phyloP scores from a whole-genome alignment of 92 coral and sea anemone species.

The Pocillopora grandis region DNA sequence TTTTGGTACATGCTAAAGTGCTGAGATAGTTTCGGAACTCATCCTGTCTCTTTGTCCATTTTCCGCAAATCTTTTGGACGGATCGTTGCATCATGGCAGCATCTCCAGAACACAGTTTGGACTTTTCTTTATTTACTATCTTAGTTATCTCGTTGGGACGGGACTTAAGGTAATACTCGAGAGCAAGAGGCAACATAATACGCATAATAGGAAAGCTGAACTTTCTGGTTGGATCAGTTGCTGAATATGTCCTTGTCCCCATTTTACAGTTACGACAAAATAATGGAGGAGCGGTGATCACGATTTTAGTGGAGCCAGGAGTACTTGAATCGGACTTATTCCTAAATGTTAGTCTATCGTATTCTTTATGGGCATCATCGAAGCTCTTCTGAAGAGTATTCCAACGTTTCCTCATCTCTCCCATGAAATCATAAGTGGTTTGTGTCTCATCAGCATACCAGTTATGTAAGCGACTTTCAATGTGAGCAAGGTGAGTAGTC shows the following conservation, averaged over 20 bases:
- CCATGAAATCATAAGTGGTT: constrained; percentile 27
- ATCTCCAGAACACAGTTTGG: background rate
- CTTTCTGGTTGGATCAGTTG: constrained; percentile 17
- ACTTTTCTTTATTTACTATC: background rate
- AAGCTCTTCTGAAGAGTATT: constrained; percentile 12
- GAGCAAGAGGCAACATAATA: background rate
- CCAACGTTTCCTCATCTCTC: constrained; percentile 11
- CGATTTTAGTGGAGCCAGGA: background rate
- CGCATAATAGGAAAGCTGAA: constrained; percentile 37
- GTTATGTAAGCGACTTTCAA: constrained; percentile 45
- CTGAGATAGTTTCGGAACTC: background rate
- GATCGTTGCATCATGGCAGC: background rate
- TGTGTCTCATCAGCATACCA: constrained; percentile 48
- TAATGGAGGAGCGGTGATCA: background rate
- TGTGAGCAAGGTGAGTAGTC: background rate
- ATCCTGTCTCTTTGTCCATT: background rate
- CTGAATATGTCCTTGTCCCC: background rate
- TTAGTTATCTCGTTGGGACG: background rate
- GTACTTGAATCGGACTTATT: background rate
- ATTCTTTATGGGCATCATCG: constrained; percentile 23
- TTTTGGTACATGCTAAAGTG: background rate
- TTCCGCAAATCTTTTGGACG: background rate
- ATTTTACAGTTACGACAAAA: background rate
- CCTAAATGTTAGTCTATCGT: background rate
- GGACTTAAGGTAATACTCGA: background rate